These are phyloP conservation scores for Channa striata DNA, from an alignment of 2,797 vertebrate genomes.

Conservation along the genomic window DNA sequence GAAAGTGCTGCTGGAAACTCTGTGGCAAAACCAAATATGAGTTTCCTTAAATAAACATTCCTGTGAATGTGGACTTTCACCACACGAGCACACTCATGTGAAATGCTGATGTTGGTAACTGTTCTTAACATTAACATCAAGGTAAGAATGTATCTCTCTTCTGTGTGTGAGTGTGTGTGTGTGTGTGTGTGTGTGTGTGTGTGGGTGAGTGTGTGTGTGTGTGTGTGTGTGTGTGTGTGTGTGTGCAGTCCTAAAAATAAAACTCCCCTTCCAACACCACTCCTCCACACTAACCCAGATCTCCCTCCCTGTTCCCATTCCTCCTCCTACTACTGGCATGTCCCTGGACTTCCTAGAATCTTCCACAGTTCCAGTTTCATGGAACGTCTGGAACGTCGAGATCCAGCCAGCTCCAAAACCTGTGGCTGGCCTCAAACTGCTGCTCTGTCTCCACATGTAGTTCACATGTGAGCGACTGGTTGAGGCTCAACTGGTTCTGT, in stretches of 20 bases:
- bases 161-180: no score
- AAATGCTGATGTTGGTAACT: no score
- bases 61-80: no score
- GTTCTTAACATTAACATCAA: no score
- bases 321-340: conserved; percentile 33
- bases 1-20: no score
- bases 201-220: conserved; percentile 3
- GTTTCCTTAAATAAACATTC: no score
- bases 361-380: conserved; percentile 54
- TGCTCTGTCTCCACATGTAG: conserved; percentile 47
- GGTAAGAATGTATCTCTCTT: no score
- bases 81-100: no score
- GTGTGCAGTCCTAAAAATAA: conserved; percentile 64
- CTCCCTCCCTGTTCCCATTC: conserved; percentile 56
- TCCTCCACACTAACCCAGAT: conserved; percentile 57
- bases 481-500: conserved; percentile 3
- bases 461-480: conserved; percentile 51
- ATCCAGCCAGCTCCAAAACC: conserved; percentile 46
- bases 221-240: neutral
- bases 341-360: conserved; percentile 73
- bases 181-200: no score
- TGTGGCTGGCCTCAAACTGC: conserved; percentile 14
- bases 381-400: conserved; percentile 44
- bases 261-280: conserved; percentile 52
- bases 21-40: no score